Evolutionary conservation across 2,888 invertebrate species (phyloP), one percentile per base, ranked within the genome.

Genomic region (Leucophenga maculata): DNA sequence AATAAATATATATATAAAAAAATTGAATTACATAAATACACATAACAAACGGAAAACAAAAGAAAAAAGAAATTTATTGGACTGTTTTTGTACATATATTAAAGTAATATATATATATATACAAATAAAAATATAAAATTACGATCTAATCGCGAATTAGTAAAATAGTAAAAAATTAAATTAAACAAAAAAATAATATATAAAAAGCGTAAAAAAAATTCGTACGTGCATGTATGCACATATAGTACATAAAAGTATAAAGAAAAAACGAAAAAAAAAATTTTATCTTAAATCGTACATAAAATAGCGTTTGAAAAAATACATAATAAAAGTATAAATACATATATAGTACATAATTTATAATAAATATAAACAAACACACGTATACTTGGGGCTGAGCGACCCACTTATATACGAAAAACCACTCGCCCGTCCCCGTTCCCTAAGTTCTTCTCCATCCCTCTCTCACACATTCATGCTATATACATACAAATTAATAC

Each of bases 11-110:
- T 32, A 54, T 50, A 75, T 55, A 26, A 26, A 3, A 4, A 26
- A 26, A 26, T 3, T 26, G n/a, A n/a, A n/a, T n/a, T n/a, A 73
- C 68, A 78, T 72, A 73, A 69, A 75, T 73, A 75, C 67, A 75
- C 73, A 71, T 69, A 68, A 72, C 80, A 81, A 81, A 80, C 72
- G 75, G 74, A 72, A 70, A 54, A 55, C 44, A 44, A 55, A 62
- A 46, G 62, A 70, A 44, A 71, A 77, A 26, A 26, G 26, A 26
- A 26, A 26, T 26, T 26, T 67, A 67, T 67, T 54, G 26, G 46
- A 64, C 46, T 64, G 62, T 64, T 64, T 64, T 64, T 64, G 62
- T 64, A 64, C 76, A 73, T 76, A 77, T 75, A 78, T 76, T 60
- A 39, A 64, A 64, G 52, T 54, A 59, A 62, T 39, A 62, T 46